These are phyloP conservation scores for Apaloderma vittatum DNA, from an alignment of 2,113 vertebrate species.

Conservation along the genomic window DNA sequence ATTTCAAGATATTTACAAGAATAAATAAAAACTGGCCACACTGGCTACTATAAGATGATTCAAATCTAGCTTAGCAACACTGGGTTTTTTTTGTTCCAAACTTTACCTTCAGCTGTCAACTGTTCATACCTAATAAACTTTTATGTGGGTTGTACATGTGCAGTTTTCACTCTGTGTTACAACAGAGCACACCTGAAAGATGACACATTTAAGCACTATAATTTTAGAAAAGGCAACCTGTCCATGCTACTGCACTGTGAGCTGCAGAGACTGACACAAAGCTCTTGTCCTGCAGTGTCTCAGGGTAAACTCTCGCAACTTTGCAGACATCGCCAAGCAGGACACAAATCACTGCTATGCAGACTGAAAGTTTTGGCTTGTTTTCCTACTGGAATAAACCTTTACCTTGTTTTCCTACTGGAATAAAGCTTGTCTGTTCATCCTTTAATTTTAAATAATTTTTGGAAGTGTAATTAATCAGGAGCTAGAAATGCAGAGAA, in stretches of 20 bases:
- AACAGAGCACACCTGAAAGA: neutral
- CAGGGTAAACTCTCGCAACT: neutral
- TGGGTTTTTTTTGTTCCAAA: neutral
- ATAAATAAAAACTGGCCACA: neutral
- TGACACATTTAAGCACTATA: neutral
- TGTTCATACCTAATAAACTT: neutral
- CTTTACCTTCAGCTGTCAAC: neutral
- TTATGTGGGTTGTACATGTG: accelerated
- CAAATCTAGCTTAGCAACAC: neutral
- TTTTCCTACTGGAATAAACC: neutral
- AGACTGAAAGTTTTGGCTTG: neutral
- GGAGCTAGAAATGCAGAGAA: neutral
- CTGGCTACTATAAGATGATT: neutral
- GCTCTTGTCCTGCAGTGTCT: neutral
- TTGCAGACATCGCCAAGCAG: neutral
- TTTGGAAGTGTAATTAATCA: neutral
- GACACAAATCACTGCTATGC: neutral
- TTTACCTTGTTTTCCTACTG: neutral
- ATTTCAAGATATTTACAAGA: neutral
- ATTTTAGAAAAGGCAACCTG: neutral
- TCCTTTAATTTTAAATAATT: neutral
- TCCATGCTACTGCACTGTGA: accelerated
- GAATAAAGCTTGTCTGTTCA: neutral
- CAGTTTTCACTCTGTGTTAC: neutral
- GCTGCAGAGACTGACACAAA: neutral